phyloP scores from a whole-genome alignment of 64 coral and sea anemone genomes.

The Pachyseris speciosa region DNA sequence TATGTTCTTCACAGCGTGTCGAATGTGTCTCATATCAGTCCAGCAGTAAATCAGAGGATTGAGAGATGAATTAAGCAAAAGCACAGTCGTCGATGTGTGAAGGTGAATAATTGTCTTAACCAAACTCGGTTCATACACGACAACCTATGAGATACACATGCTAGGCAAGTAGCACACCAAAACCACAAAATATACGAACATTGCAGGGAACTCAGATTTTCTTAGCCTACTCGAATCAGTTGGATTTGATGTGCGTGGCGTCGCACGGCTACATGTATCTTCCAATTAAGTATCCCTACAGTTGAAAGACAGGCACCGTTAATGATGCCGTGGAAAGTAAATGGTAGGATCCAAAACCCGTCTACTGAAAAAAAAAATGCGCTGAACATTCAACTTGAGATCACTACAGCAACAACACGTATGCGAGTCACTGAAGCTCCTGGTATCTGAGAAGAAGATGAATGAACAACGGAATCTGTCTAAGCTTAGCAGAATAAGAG shows the following conservation, averaged over 20 bases:
- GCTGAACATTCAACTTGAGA: background rate
- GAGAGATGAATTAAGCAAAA: too few species aligned
- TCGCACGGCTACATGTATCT: background rate
- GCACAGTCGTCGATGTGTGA: background rate
- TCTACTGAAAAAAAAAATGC: background rate
- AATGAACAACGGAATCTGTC: background rate
- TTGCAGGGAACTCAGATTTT: background rate
- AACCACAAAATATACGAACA: background rate
- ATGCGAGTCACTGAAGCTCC: background rate
- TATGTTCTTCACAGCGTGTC: background rate
- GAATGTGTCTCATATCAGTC: constrained; percentile 1
- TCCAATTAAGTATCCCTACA: background rate
- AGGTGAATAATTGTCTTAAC: too few species aligned
- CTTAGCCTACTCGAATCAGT: too few species aligned
- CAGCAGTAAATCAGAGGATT: too few species aligned
- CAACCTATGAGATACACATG: background rate
- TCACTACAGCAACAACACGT: background rate
- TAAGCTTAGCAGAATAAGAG: background rate
- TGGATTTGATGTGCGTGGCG: too few species aligned
- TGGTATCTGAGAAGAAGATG: too few species aligned
- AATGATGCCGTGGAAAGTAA: background rate
- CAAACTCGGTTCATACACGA: too few species aligned
- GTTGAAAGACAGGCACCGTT: background rate
- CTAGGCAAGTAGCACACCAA: background rate
- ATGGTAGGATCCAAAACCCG: too few species aligned